Base-by-base conservation (phyloP, 2,113 vertebrate species). In the Callospermophilus lateralis region DNA sequence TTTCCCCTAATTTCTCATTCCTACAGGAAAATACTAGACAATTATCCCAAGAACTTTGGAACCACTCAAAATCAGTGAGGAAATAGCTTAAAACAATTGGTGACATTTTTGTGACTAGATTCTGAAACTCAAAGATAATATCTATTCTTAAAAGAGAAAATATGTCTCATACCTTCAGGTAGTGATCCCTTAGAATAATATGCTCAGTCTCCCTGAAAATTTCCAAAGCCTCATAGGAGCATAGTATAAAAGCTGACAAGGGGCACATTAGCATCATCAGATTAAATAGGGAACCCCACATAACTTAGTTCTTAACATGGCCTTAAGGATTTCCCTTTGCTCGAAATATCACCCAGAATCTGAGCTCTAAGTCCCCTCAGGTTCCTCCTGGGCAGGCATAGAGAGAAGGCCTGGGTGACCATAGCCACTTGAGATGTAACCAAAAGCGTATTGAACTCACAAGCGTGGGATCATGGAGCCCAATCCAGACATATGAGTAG, bases 381-480 rank as follows among this genome's bases (percentile, higher is more conserved):
- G 3, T 5, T 74, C 9, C 20, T 68, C 24, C 45, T 20, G 3
- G 4, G 6, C 4, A 67, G 8, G 15, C 1, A 30, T 37, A n/a
- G 9, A n/a, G 19, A 53, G 4, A 30, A 4, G 20, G 4, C 13
- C 37, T 53, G 32, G 20, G 20, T 32, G 11, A 93, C 30, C 61
- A n/a, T 5, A 39, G 12, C 37, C 30, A 42, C 8, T 11, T 61
- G 48, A 48, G 34, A 78, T 6, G 1, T 51, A 48, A 26, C 6
- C 70, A 79, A 12, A 89, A 37, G 6, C 70, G 48, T 13, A 11
- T 4, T 15, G 0, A 67, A 26, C 3, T 0, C 34, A 97, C 92
- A 96, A 79, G 4, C 6, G 93, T 94, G 70, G 85, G 55, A 61
- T 95, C 86, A 61, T 95, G 81, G 20, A 95, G 68, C 2, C 96